These are phyloP conservation scores for Pseudopodoces humilis DNA, from an alignment of 2,113 vertebrate species.

Conservation along the genomic window DNA sequence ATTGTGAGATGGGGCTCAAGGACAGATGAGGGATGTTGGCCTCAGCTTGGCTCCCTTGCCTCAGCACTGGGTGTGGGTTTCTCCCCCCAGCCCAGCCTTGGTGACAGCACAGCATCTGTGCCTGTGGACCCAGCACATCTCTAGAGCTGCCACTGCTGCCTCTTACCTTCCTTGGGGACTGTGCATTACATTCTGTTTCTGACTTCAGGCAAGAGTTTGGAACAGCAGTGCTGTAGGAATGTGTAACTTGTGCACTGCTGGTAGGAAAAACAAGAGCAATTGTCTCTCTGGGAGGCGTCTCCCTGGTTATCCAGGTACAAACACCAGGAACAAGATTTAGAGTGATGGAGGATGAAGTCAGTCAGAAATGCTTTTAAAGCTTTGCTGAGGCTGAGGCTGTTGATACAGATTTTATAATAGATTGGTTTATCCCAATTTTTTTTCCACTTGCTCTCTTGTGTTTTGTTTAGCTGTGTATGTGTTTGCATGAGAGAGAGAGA, in stretches of 20 bases:
- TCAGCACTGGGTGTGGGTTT: not conserved
- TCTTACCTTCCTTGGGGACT: not conserved
- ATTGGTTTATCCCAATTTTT: not conserved
- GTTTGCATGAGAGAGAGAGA: not conserved
- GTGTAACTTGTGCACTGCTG: not conserved
- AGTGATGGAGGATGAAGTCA: not conserved
- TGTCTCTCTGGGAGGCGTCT: not conserved
- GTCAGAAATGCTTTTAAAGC: not conserved
- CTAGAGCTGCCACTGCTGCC: not conserved
- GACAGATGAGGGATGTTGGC: not conserved
- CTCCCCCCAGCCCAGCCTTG: not conserved
- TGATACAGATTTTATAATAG: not conserved
- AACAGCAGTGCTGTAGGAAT: not conserved
- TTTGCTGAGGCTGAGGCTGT: not conserved
- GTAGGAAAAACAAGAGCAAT: not conserved
- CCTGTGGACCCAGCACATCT: accelerated
- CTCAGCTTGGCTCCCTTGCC: not conserved
- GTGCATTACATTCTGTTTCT: not conserved
- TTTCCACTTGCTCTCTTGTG: not conserved
- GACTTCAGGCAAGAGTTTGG: not conserved
- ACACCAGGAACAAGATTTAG: not conserved
- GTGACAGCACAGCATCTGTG: not conserved
- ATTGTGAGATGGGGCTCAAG: not conserved
- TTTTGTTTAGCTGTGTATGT: not conserved
- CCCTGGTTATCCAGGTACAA: not conserved